phyloP scores from a whole-genome alignment of 1,140 invertebrate species.

The Dendrolimus kikuchii region DNA sequence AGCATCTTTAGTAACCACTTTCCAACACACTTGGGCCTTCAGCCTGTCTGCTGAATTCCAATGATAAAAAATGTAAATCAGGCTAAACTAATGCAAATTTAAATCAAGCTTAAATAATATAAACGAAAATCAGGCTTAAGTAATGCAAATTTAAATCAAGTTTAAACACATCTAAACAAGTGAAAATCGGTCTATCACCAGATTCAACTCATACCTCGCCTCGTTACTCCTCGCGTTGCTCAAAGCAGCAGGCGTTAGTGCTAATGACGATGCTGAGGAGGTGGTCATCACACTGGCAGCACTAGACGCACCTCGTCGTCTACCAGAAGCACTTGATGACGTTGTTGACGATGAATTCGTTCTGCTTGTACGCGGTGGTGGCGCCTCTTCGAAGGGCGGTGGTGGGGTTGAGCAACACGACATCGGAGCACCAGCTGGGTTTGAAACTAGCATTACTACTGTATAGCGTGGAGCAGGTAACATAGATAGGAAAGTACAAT shows the following conservation, averaged over 20 bases:
- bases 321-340: constrained; percentile 69
- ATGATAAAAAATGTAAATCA: too few species aligned
- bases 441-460: constrained; percentile 57
- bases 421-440: constrained; percentile 49
- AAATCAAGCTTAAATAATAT: too few species aligned
- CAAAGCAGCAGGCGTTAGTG: constrained; percentile 74
- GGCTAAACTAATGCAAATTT: too few species aligned
- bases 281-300: constrained; percentile 61
- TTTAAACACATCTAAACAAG: too few species aligned
- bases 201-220: constrained; percentile 35
- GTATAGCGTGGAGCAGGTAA: neutral
- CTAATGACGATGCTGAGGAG: constrained; percentile 76
- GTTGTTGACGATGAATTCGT: constrained; percentile 73
- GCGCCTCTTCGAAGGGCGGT: constrained; percentile 87
- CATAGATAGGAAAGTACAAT: neutral
- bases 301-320: constrained; percentile 63
- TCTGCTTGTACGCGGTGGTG: constrained; percentile 72
- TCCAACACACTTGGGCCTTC: too few species aligned
- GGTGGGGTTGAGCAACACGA: constrained; percentile 89
- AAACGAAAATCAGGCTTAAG: too few species aligned
- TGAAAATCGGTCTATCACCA: too few species aligned
- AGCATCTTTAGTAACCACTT: too few species aligned
- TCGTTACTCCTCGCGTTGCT: constrained; percentile 75
- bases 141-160: too few species aligned
- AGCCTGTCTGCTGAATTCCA: too few species aligned